A percentile compares a stretch with the other conserved stretches of the same genome.
Conservation (phyloP, 2,797 vertebrate species). For the Coranthus polyacanthus region DNA sequence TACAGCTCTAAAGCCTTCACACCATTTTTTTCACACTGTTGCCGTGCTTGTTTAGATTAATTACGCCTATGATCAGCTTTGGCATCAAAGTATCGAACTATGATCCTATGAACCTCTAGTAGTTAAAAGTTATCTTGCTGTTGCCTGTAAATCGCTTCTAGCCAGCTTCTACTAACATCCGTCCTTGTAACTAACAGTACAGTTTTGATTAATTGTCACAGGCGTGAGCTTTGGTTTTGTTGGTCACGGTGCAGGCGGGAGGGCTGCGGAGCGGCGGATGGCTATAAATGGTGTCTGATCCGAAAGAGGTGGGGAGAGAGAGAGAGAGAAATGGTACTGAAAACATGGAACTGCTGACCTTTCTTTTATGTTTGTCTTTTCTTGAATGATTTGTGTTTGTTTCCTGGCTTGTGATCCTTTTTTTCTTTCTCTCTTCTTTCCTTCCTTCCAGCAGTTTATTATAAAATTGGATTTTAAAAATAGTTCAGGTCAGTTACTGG, state of each 20-base stretch:
- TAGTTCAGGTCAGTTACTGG: slow-evolving; percentile 35
- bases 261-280: slow-evolving; percentile 1
- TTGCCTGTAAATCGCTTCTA: not conserved
- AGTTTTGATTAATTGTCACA: slow-evolving; percentile 15
- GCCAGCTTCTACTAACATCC: not conserved
- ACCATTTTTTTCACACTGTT: not conserved
- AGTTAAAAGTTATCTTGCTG: slow-evolving; percentile 3
- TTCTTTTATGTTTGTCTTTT: slow-evolving; percentile 49
- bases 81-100: not conserved
- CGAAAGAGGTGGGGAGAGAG: slow-evolving; percentile 1
- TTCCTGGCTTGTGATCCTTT: slow-evolving; percentile 29
- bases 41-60: not conserved
- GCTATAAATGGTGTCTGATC: slow-evolving; percentile 37
- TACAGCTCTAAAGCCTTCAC: not conserved
- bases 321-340: slow-evolving; percentile 2
- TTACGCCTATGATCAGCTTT: not conserved
- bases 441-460: slow-evolving; percentile 21
- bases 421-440: slow-evolving; percentile 11
- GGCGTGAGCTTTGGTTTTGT: not conserved
- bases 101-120: slow-evolving; percentile 1
- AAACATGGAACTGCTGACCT: slow-evolving; percentile 47
- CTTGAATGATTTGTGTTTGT: slow-evolving; percentile 31
- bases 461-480: slow-evolving; percentile 44
- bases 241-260: not conserved
- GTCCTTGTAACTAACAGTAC: not conserved